A percentile compares a stretch with the other conserved stretches of the same genome.
phyloP scores from a whole-genome alignment of 2,113 vertebrate genomes.

The Colinus virginianus region DNA sequence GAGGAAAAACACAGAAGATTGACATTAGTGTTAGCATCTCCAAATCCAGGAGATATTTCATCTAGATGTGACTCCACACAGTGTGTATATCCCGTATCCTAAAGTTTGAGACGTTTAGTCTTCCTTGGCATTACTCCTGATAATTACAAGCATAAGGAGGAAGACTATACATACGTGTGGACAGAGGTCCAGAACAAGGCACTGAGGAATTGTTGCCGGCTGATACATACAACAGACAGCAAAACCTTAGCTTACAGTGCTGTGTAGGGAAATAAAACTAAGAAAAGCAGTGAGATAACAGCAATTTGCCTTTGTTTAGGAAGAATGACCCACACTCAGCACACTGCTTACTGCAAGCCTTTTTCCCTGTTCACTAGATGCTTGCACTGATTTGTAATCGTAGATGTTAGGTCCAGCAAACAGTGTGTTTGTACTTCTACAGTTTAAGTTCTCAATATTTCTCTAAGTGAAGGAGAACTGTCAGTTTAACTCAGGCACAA shows the following conservation, averaged over 20 bases:
- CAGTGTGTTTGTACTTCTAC: neutral
- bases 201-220: neutral
- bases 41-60: neutral
- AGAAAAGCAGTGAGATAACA: conserved; percentile 22
- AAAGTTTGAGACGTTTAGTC: neutral
- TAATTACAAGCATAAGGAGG: neutral
- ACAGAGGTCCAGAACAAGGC: neutral
- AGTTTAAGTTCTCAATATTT: neutral
- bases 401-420: neutral
- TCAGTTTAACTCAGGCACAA: neutral
- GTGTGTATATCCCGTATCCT: neutral
- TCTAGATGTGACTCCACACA: neutral
- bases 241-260: neutral
- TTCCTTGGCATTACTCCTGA: neutral
- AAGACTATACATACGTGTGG: neutral
- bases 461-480: neutral
- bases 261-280: neutral
- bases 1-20: neutral
- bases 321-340: neutral
- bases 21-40: neutral
- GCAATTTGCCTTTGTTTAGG: conserved; percentile 13
- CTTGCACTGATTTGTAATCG: neutral
- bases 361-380: neutral
- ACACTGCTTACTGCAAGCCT: conserved; percentile 11
- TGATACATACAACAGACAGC: neutral